A percentile compares a stretch with the other conserved stretches of the same genome.
Evolutionary conservation across 2,797 vertebrate genomes (phyloP).

Genomic region (Diglossa cyanea): DNA sequence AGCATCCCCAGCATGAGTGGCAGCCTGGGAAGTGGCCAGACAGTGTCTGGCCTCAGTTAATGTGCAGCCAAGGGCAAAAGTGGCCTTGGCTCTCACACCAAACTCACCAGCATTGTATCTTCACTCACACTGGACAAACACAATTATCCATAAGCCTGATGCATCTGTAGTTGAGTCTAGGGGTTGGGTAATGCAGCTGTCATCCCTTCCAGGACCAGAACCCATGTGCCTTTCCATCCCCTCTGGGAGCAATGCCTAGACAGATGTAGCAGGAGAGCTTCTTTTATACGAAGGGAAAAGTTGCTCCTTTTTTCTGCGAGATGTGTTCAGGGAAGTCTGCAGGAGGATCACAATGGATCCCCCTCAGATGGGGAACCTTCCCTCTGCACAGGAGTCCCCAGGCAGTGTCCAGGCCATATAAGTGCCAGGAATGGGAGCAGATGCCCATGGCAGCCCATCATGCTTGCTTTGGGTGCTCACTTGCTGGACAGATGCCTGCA

Average conservation of each 20-base stretch:
- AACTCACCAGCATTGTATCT: background rate
- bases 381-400: fast-evolving
- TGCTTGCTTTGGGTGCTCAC: fast-evolving
- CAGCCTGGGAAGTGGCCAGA: background rate
- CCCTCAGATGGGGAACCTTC: background rate
- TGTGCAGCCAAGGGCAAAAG: background rate
- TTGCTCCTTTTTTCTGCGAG: background rate
- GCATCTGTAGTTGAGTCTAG: background rate
- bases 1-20: background rate
- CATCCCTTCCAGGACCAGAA: background rate
- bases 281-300: background rate
- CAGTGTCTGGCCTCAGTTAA: background rate
- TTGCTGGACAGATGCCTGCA: background rate
- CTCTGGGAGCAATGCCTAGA: background rate
- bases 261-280: background rate
- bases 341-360: background rate
- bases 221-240: fast-evolving
- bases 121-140: background rate
- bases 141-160: background rate
- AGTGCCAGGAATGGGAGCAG: background rate
- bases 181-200: background rate
- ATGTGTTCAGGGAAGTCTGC: background rate
- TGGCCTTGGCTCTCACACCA: fast-evolving
- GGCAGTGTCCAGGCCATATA: background rate
- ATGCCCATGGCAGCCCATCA: fast-evolving